These are phyloP conservation scores for Apeltes quadracus DNA, from an alignment of 2,113 vertebrate genomes.

Conservation along the genomic window DNA sequence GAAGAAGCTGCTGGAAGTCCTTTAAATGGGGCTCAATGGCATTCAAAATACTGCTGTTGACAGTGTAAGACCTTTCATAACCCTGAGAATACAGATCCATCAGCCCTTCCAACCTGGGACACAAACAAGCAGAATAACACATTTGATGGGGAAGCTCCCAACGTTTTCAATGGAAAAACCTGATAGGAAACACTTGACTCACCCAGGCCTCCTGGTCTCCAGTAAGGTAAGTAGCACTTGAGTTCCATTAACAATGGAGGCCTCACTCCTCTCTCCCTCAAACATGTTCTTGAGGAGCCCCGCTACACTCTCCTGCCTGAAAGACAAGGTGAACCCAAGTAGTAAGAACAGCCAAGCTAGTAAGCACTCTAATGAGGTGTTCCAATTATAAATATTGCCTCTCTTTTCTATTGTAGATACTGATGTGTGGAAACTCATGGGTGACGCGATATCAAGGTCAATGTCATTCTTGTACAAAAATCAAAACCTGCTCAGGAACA, in stretches of 20 bases:
- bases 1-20: slow-evolving; percentile 96
- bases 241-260: slow-evolving; percentile 91
- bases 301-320: slow-evolving; percentile 92
- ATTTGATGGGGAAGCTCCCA: not conserved
- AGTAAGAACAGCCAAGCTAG: not conserved
- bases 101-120: slow-evolving; percentile 89
- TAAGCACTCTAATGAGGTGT: not conserved
- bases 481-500: slow-evolving; percentile 8
- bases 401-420: not conserved
- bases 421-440: not conserved
- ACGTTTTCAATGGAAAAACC: not conserved
- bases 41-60: slow-evolving; percentile 89
- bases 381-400: not conserved
- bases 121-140: slow-evolving; percentile 27
- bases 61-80: slow-evolving; percentile 90
- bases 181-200: slow-evolving; percentile 54
- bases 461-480: not conserved
- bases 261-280: slow-evolving; percentile 87
- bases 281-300: slow-evolving; percentile 95
- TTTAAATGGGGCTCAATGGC: slow-evolving; percentile 93
- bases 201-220: slow-evolving; percentile 92
- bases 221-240: slow-evolving; percentile 93
- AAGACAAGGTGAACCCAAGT: slow-evolving; percentile 14
- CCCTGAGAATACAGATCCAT: slow-evolving; percentile 97
- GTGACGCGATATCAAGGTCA: not conserved